Evolutionary conservation across 1,140 invertebrate genomes (phyloP), one percentile per base, ranked within the genome.

Genomic region (Asbolus verrucosus): DNA sequence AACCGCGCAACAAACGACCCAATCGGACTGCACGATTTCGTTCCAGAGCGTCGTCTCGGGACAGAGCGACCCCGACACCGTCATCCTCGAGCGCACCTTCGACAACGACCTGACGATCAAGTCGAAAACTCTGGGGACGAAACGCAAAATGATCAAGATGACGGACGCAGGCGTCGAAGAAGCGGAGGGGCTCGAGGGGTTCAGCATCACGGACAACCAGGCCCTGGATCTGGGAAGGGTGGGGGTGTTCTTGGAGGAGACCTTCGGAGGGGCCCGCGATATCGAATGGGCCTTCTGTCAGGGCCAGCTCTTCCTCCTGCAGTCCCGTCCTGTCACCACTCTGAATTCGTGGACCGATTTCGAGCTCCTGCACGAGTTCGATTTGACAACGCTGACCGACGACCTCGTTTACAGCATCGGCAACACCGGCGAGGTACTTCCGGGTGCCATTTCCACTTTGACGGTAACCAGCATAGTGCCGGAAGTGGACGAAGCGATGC

Each of bases 21-120:
- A n/a, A n/a, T n/a, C n/a, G n/a, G n/a, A n/a, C n/a, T n/a, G n/a
- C n/a, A n/a, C n/a, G n/a, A n/a, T n/a, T n/a, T n/a, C n/a, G n/a
- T n/a, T n/a, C n/a, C n/a, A n/a, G 90, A 89, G 86, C 67, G 92
- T 94, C 0, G 93, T 94, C 0, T 93, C 91, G 0, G 91, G 89
- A 0, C 79, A 83, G 18, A 84, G 88, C 0, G 92, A 93, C 70
- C 92, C 92, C 0, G 92, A 94, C 75, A 90, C 89, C 0, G 82
- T 93, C 54, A 83, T 83, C 38, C 75, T 93, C 16, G 77, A 81
- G n/a, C 83, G 86, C 68, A 81, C 79, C 1, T 81, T 80, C 71
- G 77, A 85, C 21, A 80, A 80, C 14, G 72, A 81, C 6, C 60
- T 92, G 0, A 79, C 69, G 1, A 79, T 91, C 18, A 65, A 77